Conservation (phyloP, 2,113 vertebrate species). For the Pygoscelis antarcticus region DNA sequence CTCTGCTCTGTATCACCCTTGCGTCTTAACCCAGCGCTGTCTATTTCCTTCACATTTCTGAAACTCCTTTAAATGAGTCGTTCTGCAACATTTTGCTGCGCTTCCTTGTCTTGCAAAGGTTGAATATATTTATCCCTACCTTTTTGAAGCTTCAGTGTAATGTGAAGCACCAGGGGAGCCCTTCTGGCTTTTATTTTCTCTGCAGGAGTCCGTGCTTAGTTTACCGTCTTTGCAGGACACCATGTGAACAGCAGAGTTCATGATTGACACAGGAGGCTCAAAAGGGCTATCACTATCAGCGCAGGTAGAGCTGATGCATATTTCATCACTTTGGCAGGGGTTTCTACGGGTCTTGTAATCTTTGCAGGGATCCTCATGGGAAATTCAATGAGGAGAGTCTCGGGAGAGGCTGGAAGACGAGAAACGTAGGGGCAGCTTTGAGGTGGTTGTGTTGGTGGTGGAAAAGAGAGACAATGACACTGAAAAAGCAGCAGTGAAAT, state of each 20-base stretch:
- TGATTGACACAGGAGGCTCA: not conserved
- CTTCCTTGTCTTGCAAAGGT: not conserved
- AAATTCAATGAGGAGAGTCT: constrained; percentile 3
- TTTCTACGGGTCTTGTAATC: not conserved
- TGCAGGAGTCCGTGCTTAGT: not conserved
- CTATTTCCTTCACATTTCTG: not conserved
- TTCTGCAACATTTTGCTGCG: not conserved
- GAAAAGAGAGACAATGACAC: not conserved
- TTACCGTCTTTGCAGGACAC: not conserved
- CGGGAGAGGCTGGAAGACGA: not conserved
- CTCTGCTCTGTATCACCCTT: not conserved
- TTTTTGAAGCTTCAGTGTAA: not conserved
- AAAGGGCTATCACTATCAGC: not conserved
- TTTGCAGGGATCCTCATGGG: not conserved
- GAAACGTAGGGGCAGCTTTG: not conserved
- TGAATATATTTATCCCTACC: not conserved
- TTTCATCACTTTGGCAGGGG: constrained; percentile 17
- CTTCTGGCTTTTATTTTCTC: constrained; percentile 42
- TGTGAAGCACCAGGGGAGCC: not conserved
- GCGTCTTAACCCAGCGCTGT: not conserved
- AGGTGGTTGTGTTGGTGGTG: not conserved
- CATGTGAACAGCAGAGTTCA: not conserved
- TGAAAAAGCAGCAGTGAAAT: not conserved
- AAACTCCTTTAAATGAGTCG: not conserved
- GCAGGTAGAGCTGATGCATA: not conserved